A percentile compares a stretch with the other conserved stretches of the same genome.
Evolutionary conservation across 2,797 vertebrate species (phyloP).

Genomic region (Petrocephalus schoutedeni): DNA sequence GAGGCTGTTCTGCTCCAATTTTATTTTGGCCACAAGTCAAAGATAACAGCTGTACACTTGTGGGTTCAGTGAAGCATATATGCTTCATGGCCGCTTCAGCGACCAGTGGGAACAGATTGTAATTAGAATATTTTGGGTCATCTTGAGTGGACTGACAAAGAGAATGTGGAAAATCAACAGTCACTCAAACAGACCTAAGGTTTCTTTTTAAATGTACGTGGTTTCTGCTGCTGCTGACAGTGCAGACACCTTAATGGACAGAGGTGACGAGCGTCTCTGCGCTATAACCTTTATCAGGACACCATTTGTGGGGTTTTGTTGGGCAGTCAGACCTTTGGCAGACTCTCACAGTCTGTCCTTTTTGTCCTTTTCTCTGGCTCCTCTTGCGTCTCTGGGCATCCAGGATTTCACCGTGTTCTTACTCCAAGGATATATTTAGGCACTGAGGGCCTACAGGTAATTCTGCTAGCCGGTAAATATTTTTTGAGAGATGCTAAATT

Average conservation of each 20-base stretch:
- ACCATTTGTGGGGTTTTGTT: background rate
- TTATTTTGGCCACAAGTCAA: constrained; percentile 88
- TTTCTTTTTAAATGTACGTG: constrained; percentile 27
- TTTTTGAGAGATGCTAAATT: background rate
- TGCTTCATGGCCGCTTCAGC: constrained; percentile 70
- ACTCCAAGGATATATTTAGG: constrained; percentile 1
- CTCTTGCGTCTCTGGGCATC: background rate
- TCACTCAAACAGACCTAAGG: background rate
- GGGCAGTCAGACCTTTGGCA: background rate
- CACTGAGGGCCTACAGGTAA: background rate
- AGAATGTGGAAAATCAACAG: background rate
- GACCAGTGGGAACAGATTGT: constrained; percentile 78
- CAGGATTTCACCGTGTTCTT: background rate
- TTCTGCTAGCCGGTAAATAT: background rate
- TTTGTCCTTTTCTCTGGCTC: background rate
- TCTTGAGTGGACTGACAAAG: constrained; percentile 59
- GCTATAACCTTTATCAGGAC: background rate
- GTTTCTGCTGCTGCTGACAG: background rate
- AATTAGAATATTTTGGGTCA: constrained; percentile 86
- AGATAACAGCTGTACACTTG: constrained; percentile 87
- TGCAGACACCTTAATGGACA: background rate
- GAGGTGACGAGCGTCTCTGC: background rate
- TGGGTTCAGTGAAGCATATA: constrained; percentile 82
- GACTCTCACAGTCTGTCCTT: background rate
- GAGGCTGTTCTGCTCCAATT: constrained; percentile 68